Percentiles rank a stretch among this genome's conserved stretches.
Conservation (phyloP, 1,140 invertebrate genomes). For the Varroa destructor region DNA sequence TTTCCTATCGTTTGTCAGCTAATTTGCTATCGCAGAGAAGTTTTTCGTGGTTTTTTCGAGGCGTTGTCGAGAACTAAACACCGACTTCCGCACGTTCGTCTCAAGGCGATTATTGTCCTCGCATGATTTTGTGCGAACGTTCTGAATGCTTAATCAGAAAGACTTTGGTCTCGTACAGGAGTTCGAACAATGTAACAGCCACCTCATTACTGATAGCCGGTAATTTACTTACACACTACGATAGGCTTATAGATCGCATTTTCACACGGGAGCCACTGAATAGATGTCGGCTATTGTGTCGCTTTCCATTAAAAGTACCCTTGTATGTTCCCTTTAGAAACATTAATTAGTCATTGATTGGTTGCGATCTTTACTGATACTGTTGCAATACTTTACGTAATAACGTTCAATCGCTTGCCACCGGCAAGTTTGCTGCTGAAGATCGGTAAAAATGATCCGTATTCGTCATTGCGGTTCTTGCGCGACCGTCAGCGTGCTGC, state of each 20-base stretch:
- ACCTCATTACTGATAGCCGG: slow-evolving; percentile 1
- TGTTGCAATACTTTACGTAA: background rate
- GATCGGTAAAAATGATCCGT: background rate
- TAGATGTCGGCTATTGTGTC: background rate
- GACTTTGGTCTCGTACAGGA: background rate
- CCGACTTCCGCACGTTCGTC: too few species aligned
- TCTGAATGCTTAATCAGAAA: background rate
- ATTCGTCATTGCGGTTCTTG: background rate
- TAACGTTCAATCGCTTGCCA: background rate
- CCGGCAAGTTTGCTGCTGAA: slow-evolving; percentile 8
- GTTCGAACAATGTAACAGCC: background rate
- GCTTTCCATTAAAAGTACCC: too few species aligned
- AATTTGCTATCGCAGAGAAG: too few species aligned
- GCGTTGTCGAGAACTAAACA: too few species aligned
- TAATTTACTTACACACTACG: background rate
- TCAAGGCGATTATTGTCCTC: too few species aligned
- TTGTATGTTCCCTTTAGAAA: too few species aligned
- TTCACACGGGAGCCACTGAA: too few species aligned
- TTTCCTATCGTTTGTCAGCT: too few species aligned
- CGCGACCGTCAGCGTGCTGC: slow-evolving; percentile 15
- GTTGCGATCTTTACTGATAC: background rate
- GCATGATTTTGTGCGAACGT: too few species aligned
- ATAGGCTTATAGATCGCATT: too few species aligned
- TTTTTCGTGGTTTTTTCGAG: too few species aligned
- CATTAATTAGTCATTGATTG: too few species aligned